Evolutionary conservation across 2,797 vertebrate species (phyloP).

Genomic region (Chelon auratus): DNA sequence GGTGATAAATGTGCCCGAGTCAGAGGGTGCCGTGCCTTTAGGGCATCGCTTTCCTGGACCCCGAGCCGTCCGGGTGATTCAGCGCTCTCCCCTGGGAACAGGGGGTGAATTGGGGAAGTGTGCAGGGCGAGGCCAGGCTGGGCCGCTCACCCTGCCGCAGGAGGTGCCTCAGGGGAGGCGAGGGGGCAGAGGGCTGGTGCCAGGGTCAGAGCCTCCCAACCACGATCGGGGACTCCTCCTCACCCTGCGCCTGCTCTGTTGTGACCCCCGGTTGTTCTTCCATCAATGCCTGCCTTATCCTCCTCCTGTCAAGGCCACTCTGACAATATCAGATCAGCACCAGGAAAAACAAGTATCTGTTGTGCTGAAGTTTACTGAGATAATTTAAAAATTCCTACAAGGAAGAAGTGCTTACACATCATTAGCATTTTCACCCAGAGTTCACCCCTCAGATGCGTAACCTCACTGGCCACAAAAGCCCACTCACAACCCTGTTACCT

Average conservation of each 20-base stretch:
- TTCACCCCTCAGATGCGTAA: slow-evolving; percentile 52
- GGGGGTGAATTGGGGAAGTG: slow-evolving; percentile 84
- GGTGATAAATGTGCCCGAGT: slow-evolving; percentile 87
- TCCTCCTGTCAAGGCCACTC: slow-evolving; percentile 74
- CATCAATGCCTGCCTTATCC: slow-evolving; percentile 86
- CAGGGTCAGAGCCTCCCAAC: slow-evolving; percentile 86
- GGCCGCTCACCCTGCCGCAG: slow-evolving; percentile 79
- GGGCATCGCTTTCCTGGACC: slow-evolving; percentile 67
- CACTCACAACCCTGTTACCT: slow-evolving; percentile 3
- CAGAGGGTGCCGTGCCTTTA: slow-evolving; percentile 80
- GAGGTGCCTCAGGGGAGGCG: slow-evolving; percentile 86
- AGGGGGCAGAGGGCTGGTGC: slow-evolving; percentile 90
- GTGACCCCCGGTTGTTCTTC: slow-evolving; percentile 84
- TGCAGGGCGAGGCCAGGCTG: slow-evolving; percentile 77
- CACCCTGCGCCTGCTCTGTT: slow-evolving; percentile 70
- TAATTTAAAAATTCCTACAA: slow-evolving; percentile 72
- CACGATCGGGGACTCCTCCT: slow-evolving; percentile 81
- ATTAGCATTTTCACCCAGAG: slow-evolving; percentile 53
- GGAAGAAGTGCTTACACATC: slow-evolving; percentile 76
- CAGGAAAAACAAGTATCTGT: slow-evolving; percentile 62
- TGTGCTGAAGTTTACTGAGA: slow-evolving; percentile 80
- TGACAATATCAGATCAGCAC: slow-evolving; percentile 55
- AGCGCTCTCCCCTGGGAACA: slow-evolving; percentile 76
- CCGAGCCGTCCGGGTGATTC: slow-evolving; percentile 72
- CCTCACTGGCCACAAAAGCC: slow-evolving; percentile 16